A percentile compares a stretch with the other conserved stretches of the same genome.
Conservation (phyloP, 1,140 invertebrate genomes). For the Drosophila carrolli region DNA sequence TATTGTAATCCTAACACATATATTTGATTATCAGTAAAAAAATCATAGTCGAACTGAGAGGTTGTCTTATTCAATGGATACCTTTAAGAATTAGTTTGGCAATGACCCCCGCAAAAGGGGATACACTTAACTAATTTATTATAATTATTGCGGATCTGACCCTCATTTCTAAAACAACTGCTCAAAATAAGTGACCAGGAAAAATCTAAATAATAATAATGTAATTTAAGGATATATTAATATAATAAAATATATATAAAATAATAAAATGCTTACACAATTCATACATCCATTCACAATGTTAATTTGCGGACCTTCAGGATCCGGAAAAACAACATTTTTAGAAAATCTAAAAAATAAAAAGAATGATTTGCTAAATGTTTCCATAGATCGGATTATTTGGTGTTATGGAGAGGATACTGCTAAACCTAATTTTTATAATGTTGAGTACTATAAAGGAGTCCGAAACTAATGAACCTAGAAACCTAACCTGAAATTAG, state of each 20-base stretch:
- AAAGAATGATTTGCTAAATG: neutral
- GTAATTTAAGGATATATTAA: neutral
- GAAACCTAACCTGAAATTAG: too few relatives aligned
- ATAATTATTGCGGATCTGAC: constrained; percentile 1
- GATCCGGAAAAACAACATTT: constrained; percentile 3
- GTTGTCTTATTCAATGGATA: neutral
- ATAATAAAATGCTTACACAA: neutral
- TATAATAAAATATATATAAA: neutral
- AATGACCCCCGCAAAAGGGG: neutral
- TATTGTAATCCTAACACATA: neutral
- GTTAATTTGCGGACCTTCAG: neutral
- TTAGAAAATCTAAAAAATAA: neutral
- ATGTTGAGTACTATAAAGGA: too few relatives aligned
- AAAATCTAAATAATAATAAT: neutral
- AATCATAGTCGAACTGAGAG: neutral
- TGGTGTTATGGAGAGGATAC: too few relatives aligned
- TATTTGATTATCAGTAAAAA: neutral
- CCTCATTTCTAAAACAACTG: constrained; percentile 5
- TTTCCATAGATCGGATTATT: too few relatives aligned
- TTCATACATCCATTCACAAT: constrained; percentile 2
- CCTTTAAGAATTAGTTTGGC: neutral
- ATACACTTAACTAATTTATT: neutral
- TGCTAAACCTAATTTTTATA: too few relatives aligned
- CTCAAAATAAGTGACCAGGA: neutral
- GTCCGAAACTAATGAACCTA: too few relatives aligned